Base-by-base conservation (phyloP, 1,140 invertebrate genomes). In the Hesperophylax magnus region DNA sequence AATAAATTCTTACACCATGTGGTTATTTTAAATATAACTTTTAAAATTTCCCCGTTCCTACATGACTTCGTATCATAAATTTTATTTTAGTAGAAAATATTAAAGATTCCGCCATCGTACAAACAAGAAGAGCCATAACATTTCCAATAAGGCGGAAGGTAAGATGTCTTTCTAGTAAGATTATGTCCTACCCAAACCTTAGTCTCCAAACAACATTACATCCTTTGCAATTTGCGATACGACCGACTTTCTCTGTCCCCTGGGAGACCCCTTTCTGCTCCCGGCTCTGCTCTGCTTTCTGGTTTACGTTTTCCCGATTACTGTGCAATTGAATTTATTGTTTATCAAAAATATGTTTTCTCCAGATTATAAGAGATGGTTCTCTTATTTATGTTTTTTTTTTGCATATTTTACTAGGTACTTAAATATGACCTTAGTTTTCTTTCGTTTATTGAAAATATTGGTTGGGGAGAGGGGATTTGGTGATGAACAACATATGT, bases 81-180 rank as follows among this genome's bases (percentile, higher is more conserved):
- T 72, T 54, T 54, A 72, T 72, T 72, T 72, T 72, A 72, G 22
- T 72, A 53, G 47, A 54, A 72, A 53, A 53, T 72, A 72, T 72
- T 72, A 53, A 22, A 27, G 52, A 53, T 72, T 76, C 76, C 61
- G 52, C 56, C 75, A 54, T 81, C 72, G 71, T 81, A 77, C 69
- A 56, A 71, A 61, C 54, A 56, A 65, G 77, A 79, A 82, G 63
- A 54, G 74, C 78, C 75, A 60, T 75, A 78, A 69, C 75, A 77
- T 79, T 82, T 80, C 81, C 81, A 82, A 82, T 82, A 82, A 79
- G 77, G 77, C 81, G 47, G 22, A 79, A 79, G 81, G 81, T 82
- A 77, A 65, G 77, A 52, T 60, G 76, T 72, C 80, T 74, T 61
- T 72, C 65, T 22, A 77, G 39, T 63, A 63, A 79, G 75, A 82